Percentiles rank a stretch among this genome's conserved stretches.
These are phyloP conservation scores for Epistrophella euchroma DNA, from an alignment of 2,888 invertebrate species.

Conservation along the genomic window DNA sequence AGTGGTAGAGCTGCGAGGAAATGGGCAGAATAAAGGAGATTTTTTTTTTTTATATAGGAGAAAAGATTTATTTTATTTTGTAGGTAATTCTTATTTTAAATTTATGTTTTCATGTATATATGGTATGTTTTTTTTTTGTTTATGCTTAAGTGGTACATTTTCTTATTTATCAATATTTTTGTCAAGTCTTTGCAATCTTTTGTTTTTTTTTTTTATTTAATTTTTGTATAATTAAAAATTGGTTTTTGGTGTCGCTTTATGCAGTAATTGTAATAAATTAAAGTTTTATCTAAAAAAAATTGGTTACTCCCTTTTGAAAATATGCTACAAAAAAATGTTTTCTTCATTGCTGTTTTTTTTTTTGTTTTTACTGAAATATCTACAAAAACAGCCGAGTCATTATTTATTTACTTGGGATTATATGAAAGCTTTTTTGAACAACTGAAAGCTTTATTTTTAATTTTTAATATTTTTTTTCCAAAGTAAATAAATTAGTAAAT, in stretches of 20 bases:
- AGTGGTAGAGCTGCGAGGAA: slow-evolving; percentile 76
- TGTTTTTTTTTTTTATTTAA: slow-evolving; percentile 50
- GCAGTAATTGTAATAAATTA: slow-evolving; percentile 66
- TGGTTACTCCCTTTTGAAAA: slow-evolving; percentile 30
- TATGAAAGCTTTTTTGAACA: slow-evolving; percentile 41
- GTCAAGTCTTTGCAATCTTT: slow-evolving; percentile 73
- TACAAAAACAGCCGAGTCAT: slow-evolving; percentile 61
- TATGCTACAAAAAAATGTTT: slow-evolving; percentile 8
- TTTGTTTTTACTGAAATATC: slow-evolving; percentile 55
- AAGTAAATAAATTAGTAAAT: slow-evolving; percentile 50
- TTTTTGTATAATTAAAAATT: slow-evolving; percentile 74
- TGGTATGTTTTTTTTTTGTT: slow-evolving; percentile 29
- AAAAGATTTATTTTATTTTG: slow-evolving; percentile 60
- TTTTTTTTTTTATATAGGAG: slow-evolving; percentile 64
- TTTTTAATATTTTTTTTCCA: slow-evolving; percentile 22
- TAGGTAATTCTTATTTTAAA: slow-evolving; percentile 31
- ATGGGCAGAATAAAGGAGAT: slow-evolving; percentile 60
- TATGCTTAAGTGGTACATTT: slow-evolving; percentile 64
- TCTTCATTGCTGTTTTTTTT: slow-evolving; percentile 22
- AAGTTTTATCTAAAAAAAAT: slow-evolving; percentile 63
- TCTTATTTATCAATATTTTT: slow-evolving; percentile 67
- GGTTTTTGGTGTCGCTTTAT: slow-evolving; percentile 72
- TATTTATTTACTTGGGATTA: slow-evolving; percentile 38
- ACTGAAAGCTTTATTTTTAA: slow-evolving; percentile 38
- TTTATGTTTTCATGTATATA: slow-evolving; percentile 55